phyloP scores from a whole-genome alignment of 2,888 invertebrate genomes.

The Acrobasis suavella region DNA sequence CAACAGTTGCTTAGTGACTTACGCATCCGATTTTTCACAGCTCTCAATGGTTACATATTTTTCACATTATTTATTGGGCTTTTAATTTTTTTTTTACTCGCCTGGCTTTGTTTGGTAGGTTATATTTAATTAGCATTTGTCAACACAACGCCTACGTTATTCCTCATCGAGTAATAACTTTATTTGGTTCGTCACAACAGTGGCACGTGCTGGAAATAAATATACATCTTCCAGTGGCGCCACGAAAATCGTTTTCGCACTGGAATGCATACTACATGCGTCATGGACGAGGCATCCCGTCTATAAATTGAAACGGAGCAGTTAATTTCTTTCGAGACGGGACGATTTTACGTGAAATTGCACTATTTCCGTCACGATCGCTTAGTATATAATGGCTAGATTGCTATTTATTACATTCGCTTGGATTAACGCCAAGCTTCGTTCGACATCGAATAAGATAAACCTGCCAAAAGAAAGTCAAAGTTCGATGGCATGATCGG shows the following conservation, averaged over 20 bases:
- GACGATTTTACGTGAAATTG: constrained; percentile 45
- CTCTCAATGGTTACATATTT: not conserved
- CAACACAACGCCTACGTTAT: not conserved
- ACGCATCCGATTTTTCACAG: not conserved
- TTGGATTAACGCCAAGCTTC: constrained; percentile 67
- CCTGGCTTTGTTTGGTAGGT: too few species aligned
- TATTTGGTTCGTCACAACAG: not conserved
- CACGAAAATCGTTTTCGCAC: constrained; percentile 9
- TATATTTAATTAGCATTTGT: not conserved
- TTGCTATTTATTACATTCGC: constrained; percentile 72
- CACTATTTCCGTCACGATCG: constrained; percentile 62
- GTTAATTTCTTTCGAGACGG: constrained; percentile 37
- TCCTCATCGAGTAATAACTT: not conserved
- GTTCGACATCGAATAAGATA: constrained; percentile 54
- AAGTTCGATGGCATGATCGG: constrained; percentile 67
- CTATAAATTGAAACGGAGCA: constrained; percentile 32
- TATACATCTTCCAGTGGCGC: constrained; percentile 13
- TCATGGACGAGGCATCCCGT: constrained; percentile 37
- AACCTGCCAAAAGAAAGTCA: constrained; percentile 73
- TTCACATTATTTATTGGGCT: not conserved
- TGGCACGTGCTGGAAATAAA: constrained; percentile 1
- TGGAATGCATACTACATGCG: constrained; percentile 32
- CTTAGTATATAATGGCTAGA: constrained; percentile 62
- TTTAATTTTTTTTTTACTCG: too few species aligned
- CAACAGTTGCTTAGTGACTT: not conserved